Conservation (phyloP, 2,888 invertebrate genomes). For the Dynastes tityus region DNA sequence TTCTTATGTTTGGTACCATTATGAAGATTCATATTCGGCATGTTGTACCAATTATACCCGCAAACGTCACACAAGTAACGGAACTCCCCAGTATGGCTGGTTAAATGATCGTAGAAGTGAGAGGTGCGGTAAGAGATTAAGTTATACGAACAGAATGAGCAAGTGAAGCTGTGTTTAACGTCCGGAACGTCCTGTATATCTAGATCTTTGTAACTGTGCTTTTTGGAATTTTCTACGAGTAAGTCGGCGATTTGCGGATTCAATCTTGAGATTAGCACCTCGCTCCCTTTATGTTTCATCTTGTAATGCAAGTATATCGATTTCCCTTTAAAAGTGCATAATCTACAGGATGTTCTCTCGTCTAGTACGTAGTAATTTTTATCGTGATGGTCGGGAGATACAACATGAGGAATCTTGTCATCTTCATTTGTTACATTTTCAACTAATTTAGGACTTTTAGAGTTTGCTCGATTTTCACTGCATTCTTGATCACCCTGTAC, state of each 20-base stretch:
- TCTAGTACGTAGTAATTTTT: conserved; percentile 70
- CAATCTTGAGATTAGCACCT: conserved; percentile 78
- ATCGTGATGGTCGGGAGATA: conserved; percentile 62
- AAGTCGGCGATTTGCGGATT: conserved; percentile 71
- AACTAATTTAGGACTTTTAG: neutral
- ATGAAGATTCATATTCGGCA: conserved; percentile 61
- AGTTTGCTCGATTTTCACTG: too few species aligned
- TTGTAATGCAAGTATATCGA: conserved; percentile 80
- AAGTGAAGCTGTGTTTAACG: conserved; percentile 59
- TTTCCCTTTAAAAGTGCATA: conserved; percentile 75
- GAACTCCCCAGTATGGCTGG: conserved; percentile 86
- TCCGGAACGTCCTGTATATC: conserved; percentile 55
- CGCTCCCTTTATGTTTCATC: conserved; percentile 75
- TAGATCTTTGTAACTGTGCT: conserved; percentile 59
- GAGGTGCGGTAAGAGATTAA: conserved; percentile 57
- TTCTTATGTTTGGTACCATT: conserved; percentile 60
- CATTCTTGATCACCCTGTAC: too few species aligned
- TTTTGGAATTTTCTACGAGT: conserved; percentile 73
- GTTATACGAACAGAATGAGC: conserved; percentile 65
- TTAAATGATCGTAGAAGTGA: conserved; percentile 82
- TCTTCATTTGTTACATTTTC: neutral
- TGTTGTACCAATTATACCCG: conserved; percentile 60
- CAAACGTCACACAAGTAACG: conserved; percentile 79
- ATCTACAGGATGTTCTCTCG: conserved; percentile 73
- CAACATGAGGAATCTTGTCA: neutral